Conservation (phyloP, 2,113 vertebrate species). For the Campylorhamphus procurvoides region DNA sequence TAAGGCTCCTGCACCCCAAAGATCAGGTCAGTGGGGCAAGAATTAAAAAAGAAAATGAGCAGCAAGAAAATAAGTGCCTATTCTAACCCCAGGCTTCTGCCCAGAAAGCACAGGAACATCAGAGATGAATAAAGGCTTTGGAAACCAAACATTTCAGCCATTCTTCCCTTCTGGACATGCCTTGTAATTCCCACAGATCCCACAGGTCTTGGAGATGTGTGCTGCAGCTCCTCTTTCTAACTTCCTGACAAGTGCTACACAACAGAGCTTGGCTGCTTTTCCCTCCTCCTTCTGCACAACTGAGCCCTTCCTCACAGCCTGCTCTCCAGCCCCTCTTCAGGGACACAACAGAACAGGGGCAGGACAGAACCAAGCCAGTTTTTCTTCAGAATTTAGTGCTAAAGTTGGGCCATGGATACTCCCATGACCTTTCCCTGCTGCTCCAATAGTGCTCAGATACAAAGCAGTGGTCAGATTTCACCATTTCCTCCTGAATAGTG, state of each 20-base stretch:
- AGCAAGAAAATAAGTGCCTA: slow-evolving; percentile 1
- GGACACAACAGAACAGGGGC: not conserved
- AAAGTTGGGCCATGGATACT: not conserved
- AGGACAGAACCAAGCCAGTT: not conserved
- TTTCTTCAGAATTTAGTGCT: not conserved
- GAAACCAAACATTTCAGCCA: not conserved
- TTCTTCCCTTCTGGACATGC: not conserved
- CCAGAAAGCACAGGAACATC: not conserved
- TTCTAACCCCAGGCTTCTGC: not conserved
- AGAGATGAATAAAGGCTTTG: not conserved
- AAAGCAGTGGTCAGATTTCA: not conserved
- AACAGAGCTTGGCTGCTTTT: not conserved
- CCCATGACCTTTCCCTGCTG: not conserved
- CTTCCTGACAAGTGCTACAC: not conserved
- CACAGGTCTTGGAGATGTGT: accelerated
- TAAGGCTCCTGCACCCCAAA: not conserved
- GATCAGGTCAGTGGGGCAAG: not conserved
- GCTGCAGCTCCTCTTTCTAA: not conserved
- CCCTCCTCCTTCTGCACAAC: not conserved
- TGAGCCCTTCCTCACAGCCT: not conserved
- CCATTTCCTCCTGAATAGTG: not conserved
- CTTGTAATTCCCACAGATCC: not conserved
- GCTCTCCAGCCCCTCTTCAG: not conserved
- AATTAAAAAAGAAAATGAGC: not conserved
- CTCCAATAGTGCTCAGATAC: not conserved